Evolutionary conservation across 2,888 invertebrate species (phyloP).

Genomic region (Cordylochernes scorpioides): DNA sequence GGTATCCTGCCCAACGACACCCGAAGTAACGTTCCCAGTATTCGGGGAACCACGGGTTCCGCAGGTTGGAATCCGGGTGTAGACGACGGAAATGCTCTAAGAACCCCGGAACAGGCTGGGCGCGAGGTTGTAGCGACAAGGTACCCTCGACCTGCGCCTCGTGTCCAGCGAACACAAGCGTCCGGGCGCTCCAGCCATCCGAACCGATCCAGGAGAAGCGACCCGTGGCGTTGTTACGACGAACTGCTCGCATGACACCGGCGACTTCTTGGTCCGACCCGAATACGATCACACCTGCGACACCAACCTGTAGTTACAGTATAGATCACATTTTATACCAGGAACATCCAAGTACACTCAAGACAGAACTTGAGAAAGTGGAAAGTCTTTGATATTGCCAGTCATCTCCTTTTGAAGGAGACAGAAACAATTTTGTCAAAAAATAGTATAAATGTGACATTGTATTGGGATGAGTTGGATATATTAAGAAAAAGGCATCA

Average conservation of each 20-base stretch:
- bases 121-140: constrained; percentile 73
- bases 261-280: constrained; percentile 91
- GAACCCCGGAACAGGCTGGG: constrained; percentile 61
- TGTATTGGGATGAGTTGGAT: too few relatives aligned
- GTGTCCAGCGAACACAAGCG: constrained; percentile 53
- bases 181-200: constrained; percentile 76
- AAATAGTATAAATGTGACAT: too few relatives aligned
- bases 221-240: constrained; percentile 57
- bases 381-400: too few relatives aligned
- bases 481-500: too few relatives aligned
- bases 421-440: too few relatives aligned
- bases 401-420: too few relatives aligned
- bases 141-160: constrained; percentile 79
- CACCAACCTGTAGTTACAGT: too few relatives aligned
- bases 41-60: constrained; percentile 90
- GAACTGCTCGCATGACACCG: constrained; percentile 73
- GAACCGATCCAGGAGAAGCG: constrained; percentile 86
- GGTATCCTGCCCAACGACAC: constrained; percentile 41
- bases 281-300: constrained; percentile 80
- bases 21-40: constrained; percentile 86
- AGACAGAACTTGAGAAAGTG: too few relatives aligned
- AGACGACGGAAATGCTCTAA: constrained; percentile 57
- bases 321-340: too few relatives aligned
- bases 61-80: constrained; percentile 54
- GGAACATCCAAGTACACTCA: too few relatives aligned